A percentile compares a stretch with the other conserved stretches of the same genome.
phyloP scores from a whole-genome alignment of 2,888 invertebrate species.

The Alloplasta piceator region DNA sequence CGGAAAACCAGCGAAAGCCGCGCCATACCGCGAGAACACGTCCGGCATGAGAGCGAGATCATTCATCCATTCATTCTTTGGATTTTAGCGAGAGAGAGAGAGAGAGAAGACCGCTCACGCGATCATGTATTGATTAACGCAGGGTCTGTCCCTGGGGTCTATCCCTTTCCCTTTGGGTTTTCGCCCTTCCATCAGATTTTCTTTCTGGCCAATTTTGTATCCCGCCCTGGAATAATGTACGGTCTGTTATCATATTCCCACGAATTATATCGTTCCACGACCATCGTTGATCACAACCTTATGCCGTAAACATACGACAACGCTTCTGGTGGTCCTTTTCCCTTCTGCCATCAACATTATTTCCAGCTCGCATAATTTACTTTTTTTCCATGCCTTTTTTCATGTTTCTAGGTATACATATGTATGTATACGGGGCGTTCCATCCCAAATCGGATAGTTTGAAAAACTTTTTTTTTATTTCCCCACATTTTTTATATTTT shows the following conservation, averaged over 20 bases:
- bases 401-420: neutral
- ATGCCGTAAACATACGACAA: too few species aligned
- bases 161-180: neutral
- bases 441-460: too few species aligned
- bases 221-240: constrained; percentile 10
- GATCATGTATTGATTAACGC: constrained; percentile 64
- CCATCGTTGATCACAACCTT: constrained; percentile 8
- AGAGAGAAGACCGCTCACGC: constrained; percentile 55
- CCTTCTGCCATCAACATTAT: too few species aligned
- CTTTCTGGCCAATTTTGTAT: neutral
- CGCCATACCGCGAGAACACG: constrained; percentile 31
- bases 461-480: too few species aligned
- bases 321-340: too few species aligned
- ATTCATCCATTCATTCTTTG: constrained; percentile 61
- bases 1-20: constrained; percentile 1
- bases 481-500: too few species aligned
- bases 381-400: neutral
- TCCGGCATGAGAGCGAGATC: constrained; percentile 54
- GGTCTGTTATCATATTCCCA: neutral
- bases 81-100: neutral
- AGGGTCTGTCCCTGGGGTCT: constrained; percentile 13
- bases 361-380: neutral
- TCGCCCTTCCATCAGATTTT: too few species aligned
- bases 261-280: neutral
- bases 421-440: too few species aligned